Evolutionary conservation across 2,113 vertebrate genomes (phyloP).

Genomic region (Cyprinodon brontotheroides): DNA sequence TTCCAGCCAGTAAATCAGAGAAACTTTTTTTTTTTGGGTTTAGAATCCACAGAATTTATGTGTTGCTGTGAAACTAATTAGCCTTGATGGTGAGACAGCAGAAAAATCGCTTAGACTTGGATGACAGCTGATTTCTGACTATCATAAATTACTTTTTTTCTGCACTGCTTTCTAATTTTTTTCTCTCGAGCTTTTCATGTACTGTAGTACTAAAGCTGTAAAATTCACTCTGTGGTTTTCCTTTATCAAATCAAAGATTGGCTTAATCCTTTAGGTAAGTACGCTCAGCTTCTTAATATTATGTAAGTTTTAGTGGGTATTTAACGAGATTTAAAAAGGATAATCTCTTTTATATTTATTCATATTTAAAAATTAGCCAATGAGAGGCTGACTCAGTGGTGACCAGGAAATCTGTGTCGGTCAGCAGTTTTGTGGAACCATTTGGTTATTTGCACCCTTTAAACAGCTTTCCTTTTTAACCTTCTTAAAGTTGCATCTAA

Average conservation of each 20-base stretch:
- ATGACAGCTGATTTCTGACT: constrained; percentile 39
- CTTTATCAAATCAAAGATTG: neutral
- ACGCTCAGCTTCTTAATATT: constrained; percentile 41
- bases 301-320: constrained; percentile 19
- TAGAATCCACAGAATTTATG: constrained; percentile 59
- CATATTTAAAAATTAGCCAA: constrained; percentile 10
- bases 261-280: neutral
- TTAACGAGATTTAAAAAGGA: constrained; percentile 35
- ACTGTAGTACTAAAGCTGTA: neutral
- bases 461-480: constrained; percentile 24
- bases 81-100: constrained; percentile 60
- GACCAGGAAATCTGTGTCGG: constrained; percentile 7
- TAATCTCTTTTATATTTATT: constrained; percentile 35
- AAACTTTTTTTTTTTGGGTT: constrained; percentile 61
- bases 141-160: constrained; percentile 33
- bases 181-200: neutral
- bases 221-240: neutral
- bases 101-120: constrained; percentile 64
- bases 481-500: constrained; percentile 39
- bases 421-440: constrained; percentile 5
- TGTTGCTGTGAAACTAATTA: constrained; percentile 70
- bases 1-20: constrained; percentile 55
- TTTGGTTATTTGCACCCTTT: constrained; percentile 25
- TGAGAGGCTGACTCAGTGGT: constrained; percentile 15
- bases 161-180: constrained; percentile 3